A percentile compares a stretch with the other conserved stretches of the same genome.
Conservation (phyloP, 2,888 invertebrate genomes). For the Platypus cylindrus region DNA sequence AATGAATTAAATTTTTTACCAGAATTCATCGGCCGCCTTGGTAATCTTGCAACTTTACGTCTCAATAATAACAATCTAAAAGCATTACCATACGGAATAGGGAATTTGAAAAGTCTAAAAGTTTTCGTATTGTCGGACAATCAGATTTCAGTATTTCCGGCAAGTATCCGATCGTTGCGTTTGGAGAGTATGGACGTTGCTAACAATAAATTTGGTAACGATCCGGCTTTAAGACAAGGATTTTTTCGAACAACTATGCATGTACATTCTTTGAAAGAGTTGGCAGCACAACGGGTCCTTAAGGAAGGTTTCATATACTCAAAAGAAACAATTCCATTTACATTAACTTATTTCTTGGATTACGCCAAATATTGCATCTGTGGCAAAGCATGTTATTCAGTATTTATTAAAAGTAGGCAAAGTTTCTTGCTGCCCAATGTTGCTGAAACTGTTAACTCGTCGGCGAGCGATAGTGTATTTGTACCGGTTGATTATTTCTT, state of each 20-base stretch:
- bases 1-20: constrained; percentile 49
- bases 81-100: constrained; percentile 51
- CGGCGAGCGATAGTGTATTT: constrained; percentile 28
- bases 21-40: constrained; percentile 47
- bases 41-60: constrained; percentile 48
- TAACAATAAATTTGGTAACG: constrained; percentile 39
- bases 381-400: constrained; percentile 36
- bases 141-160: constrained; percentile 43
- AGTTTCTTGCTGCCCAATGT: constrained; percentile 34
- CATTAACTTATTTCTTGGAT: constrained; percentile 47
- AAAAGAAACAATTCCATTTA: constrained; percentile 44
- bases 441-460: constrained; percentile 33
- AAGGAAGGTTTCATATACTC: constrained; percentile 42
- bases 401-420: constrained; percentile 26
- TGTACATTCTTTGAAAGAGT: constrained; percentile 41
- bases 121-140: constrained; percentile 46
- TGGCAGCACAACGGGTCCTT: constrained; percentile 42
- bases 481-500: constrained; percentile 48
- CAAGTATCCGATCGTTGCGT: constrained; percentile 42
- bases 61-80: constrained; percentile 48
- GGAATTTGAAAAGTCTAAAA: constrained; percentile 43
- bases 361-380: constrained; percentile 50
- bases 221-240: constrained; percentile 11
- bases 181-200: constrained; percentile 46
- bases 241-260: constrained; percentile 27